Base-by-base conservation (phyloP, 2,888 invertebrate species). In the Agonopterix subpropinquella region DNA sequence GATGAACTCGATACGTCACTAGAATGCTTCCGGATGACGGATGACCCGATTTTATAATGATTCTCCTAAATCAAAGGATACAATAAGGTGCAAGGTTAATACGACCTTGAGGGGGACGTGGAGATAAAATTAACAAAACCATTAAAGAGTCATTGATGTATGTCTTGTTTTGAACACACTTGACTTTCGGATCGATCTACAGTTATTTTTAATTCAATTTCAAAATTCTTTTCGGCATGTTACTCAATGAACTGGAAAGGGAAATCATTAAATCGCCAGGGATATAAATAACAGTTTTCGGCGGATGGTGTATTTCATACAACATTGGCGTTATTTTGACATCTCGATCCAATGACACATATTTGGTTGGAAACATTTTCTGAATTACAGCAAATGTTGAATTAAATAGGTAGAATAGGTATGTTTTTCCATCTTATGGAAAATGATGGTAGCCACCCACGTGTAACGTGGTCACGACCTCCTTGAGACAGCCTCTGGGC, bases 1-100 rank as follows among this genome's bases (percentile, higher is more conserved):
- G 83, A 73, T 78, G 84, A 80, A 80, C 86, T 80, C 77, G 71
- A 84, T 79, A 86, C 86, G 84, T 86, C 87, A 86, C 74, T 45
- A 54, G 56, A 62, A 60, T 64, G 72, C 77, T 86, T 85, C 87
- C 87, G 85, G 73, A 81, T 77, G 79, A 82, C 69, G 64, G 74
- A 83, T 74, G 67, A 65, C 62, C 59, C 10, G 58, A 69, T 73
- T 67, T 59, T 65, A 67, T 66, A 62, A 50, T 61, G 67, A 59
- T 55, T 63, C 65, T 67, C 68, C 58, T 70, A 67, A 70, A 73
- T 71, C 67, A 67, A 65, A 13, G 42, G 42, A 65, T 56, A 53
- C 56, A 56, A 13, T 42, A 61, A 58, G 52, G 56, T 57, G 61
- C 71, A 73, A 67, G 69, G 70, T 68, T 59, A 65, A 53, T 61